Evolutionary conservation across 1,140 invertebrate genomes (phyloP), one percentile per base, ranked within the genome.

Genomic region (Hylyphantes graminicola): DNA sequence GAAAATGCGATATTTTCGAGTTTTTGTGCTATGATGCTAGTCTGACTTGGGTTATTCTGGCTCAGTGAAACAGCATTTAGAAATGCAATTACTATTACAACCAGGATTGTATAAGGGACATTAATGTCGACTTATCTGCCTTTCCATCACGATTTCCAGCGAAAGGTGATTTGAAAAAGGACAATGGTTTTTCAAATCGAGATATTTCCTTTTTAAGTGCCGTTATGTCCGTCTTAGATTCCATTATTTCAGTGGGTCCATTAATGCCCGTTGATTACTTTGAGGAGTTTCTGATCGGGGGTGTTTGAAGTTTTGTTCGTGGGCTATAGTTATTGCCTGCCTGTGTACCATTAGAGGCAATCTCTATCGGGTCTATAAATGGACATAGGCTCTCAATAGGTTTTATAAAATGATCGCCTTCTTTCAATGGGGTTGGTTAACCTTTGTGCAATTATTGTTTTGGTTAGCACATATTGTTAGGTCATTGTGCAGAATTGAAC

Each of bases 131-230:
- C 35, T 80, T 81, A 81, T 81, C 79, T 73, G 13, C 55, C 7
- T 12, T 5, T 11, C 53, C 61, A 81, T 81, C 79, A 63, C 79
- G 55, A 73, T 72, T 81, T 50, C 54, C 13, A 15, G 15, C 48
- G 55, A 15, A 70, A 70, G 5, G n/a, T 73, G 79, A 81, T 63
- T 70, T 51, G 78, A 35, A n/a, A 72, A 65, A 70, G 50, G 68
- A 81, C 79, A 81, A 81, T 73, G 68, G 67, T 17, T 81, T 81
- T 81, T 81, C 35, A 35, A 35, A 81, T 73, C 79, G 79, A 55
- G 63, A 70, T 63, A 78, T 78, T 74, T 70, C 68, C 51, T 50
- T 73, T 50, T 79, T 70, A 73, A 81, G 79, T 73, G 51, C 59
- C 53, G 50, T 10, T 12, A 70, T 70, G 54, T 35, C 59, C 17